Conservation (phyloP, 2,797 vertebrate species). For the Sebastiscus albofasciatus region DNA sequence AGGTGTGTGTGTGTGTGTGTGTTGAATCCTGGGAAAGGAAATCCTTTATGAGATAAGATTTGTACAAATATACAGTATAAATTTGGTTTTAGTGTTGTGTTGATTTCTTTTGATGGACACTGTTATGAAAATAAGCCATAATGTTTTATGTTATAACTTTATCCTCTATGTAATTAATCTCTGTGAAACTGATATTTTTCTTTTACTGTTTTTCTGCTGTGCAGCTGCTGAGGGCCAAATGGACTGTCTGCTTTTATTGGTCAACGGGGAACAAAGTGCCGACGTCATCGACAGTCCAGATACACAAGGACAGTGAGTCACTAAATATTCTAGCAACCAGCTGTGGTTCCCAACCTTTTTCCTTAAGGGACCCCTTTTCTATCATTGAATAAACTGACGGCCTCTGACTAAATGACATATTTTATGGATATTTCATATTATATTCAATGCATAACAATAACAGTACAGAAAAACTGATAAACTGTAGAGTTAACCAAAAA, state of each 20-base stretch:
- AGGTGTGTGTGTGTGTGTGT: slow-evolving; percentile 76
- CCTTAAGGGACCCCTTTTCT: too few species aligned
- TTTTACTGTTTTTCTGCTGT: slow-evolving; percentile 38
- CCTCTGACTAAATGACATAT: too few species aligned
- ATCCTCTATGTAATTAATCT: neutral
- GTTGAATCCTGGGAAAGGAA: neutral
- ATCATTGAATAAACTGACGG: too few species aligned
- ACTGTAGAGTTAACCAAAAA: too few species aligned
- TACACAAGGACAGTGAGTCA: slow-evolving; percentile 89
- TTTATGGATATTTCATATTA: too few species aligned
- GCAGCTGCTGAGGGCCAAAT: slow-evolving; percentile 92
- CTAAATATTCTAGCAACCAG: neutral
- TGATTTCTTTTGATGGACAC: neutral
- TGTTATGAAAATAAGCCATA: neutral
- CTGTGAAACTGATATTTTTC: neutral
- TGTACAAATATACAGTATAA: neutral
- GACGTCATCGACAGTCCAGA: slow-evolving; percentile 91
- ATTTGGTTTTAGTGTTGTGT: neutral
- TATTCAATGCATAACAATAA: too few species aligned
- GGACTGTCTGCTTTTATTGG: slow-evolving; percentile 93
- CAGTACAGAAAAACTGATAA: too few species aligned
- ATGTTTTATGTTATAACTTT: neutral
- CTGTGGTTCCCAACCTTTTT: too few species aligned
- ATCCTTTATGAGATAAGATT: neutral
- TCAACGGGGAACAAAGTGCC: slow-evolving; percentile 87